Base-by-base conservation (phyloP, 2,888 invertebrate species). In the Cynaeus angustus region DNA sequence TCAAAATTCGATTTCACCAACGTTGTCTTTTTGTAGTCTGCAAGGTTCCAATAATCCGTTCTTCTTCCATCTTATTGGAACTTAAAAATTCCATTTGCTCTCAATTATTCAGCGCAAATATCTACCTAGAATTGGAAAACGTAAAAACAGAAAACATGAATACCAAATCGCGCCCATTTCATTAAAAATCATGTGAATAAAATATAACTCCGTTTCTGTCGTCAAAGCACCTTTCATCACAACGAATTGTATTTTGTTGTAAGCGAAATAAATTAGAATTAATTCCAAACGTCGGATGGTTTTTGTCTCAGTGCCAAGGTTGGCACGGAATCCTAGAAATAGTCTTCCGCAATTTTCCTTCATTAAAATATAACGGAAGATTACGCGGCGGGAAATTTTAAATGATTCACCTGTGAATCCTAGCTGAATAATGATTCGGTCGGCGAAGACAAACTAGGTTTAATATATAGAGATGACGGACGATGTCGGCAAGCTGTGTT, bases 401-500 rank as follows among this genome's bases (percentile, higher is more conserved):
- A 33, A 33, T 33, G 33, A n/a, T 33, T 33, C 41, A 12, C 41
- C 41, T 41, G 41, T 13, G 6, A n/a, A 41, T 41, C 10, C 10
- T 41, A 41, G 41, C 72, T 69, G 70, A 61, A 69, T 62, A 58
- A 72, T 73, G 66, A 73, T 68, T 73, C 72, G 61, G 66, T 61
- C 66, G 53, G 66, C 33, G 50, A 45, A 52, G 72, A 74, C 73
- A 71, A 73, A 72, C 71, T 73, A 55, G 72, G 68, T 75, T 75
- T 73, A 72, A 75, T 74, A 75, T 75, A 73, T 73, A 62, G 68
- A 77, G 73, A 75, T 81, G 80, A 80, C 78, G 76, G 79, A 80
- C 79, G 68, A 74, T 72, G 75, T 79, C 79, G 80, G 79, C 80
- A 80, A 74, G 75, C 74, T 73, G 77, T 75, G 72, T 69, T 62